Evolutionary conservation across 2,113 vertebrate genomes (phyloP).

Genomic region (Candoia aspera): DNA sequence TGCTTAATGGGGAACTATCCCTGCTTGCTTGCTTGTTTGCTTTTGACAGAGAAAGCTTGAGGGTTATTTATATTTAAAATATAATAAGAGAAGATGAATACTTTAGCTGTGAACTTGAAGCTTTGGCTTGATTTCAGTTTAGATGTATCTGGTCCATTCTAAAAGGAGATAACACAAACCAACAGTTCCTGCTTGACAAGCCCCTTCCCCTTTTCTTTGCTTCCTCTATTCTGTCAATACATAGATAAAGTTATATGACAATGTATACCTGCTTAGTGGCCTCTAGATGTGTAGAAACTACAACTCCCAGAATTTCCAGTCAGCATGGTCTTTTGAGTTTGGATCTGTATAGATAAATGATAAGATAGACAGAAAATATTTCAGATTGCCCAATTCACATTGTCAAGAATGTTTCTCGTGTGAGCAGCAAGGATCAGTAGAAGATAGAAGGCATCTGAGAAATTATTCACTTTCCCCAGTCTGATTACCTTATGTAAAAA

Average conservation of each 20-base stretch:
- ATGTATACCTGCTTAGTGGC: neutral
- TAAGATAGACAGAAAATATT: neutral
- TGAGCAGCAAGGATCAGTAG: neutral
- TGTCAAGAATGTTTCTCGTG: neutral
- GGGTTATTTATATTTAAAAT: neutral
- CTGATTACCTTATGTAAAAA: neutral
- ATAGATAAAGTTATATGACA: neutral
- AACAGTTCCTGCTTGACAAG: neutral
- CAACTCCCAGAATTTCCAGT: neutral
- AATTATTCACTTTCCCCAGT: neutral
- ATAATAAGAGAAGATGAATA: neutral
- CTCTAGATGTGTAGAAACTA: neutral
- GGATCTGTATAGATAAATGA: neutral
- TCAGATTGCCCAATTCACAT: neutral
- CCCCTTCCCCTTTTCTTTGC: neutral
- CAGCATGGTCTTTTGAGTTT: neutral
- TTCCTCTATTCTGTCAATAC: neutral
- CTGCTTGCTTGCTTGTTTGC: slow-evolving; percentile 24
- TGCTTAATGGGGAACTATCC: slow-evolving; percentile 16
- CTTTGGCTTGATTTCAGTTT: neutral
- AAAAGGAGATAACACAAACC: neutral
- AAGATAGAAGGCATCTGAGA: neutral
- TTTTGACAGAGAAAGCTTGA: neutral
- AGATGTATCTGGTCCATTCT: neutral
- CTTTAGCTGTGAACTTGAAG: neutral